Conservation (phyloP, 2,888 invertebrate species). For the Polyploca ridens region DNA sequence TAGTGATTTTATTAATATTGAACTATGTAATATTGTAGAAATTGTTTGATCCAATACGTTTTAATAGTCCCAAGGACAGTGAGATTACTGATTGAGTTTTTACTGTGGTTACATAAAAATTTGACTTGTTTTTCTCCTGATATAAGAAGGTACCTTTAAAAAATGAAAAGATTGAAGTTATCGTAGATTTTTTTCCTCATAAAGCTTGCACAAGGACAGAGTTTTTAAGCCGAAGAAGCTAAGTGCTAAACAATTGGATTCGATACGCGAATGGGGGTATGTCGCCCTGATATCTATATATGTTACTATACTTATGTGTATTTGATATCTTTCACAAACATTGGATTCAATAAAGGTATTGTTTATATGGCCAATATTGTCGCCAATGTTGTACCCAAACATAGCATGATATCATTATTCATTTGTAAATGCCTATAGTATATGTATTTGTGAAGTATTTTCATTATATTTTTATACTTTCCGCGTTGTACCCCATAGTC, state of each 20-base stretch:
- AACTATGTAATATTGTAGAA: no score
- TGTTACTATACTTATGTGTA: conserved; percentile 50
- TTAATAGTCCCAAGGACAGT: no score
- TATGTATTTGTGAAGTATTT: conserved; percentile 34
- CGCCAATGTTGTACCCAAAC: conserved; percentile 33
- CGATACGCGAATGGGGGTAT: conserved; percentile 94
- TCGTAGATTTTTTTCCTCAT: conserved; percentile 56
- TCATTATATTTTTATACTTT: conserved; percentile 17
- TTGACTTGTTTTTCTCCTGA: conserved; percentile 2
- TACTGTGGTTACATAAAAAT: not conserved
- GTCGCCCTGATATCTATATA: conserved; percentile 55
- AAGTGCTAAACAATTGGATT: conserved; percentile 93
- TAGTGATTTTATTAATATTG: no score
- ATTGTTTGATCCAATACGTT: no score
- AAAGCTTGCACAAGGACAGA: conserved; percentile 76
- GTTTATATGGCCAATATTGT: conserved; percentile 18
- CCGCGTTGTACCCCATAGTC: not conserved
- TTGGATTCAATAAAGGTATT: conserved; percentile 49
- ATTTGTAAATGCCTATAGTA: conserved; percentile 39
- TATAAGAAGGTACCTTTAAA: conserved; percentile 26
- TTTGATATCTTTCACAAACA: conserved; percentile 30
- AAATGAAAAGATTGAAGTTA: conserved; percentile 32
- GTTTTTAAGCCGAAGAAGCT: conserved; percentile 89
- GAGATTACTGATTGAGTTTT: no score
- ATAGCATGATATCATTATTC: conserved; percentile 43